Base-by-base conservation (phyloP, 1,140 invertebrate species). In the Nilaparvata lugens region DNA sequence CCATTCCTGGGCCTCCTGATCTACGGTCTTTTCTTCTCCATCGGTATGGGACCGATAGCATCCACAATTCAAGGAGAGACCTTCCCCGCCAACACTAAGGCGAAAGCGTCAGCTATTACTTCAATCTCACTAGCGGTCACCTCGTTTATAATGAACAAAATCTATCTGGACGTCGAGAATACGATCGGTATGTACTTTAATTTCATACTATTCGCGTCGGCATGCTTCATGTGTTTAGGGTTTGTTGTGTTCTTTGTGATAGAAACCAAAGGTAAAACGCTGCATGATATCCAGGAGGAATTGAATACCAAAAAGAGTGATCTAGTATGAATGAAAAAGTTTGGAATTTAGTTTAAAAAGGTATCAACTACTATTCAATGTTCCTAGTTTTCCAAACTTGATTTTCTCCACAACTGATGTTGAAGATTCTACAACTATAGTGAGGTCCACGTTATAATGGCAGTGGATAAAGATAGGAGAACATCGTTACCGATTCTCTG, bases 181-280 rank as follows among this genome's bases (percentile, higher is more conserved):
- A 70, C 75, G 0, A 74, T 91, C 4, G 85, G 85, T 13, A 79
- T 79, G 45, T 82, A 86, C 66, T 80, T 79, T 6, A 83, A 85
- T 2, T 93, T 90, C 75, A 89, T 86, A 79, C 75, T 92, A 19
- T 95, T 95, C 70, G 77, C 83, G 9, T 77, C 78, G 1, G 83
- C 82, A 70, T 87, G 86, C 48, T 74, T 84, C 7, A 25, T 81
- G 0, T 80, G 86, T 43, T 9, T 25, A 18, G 11, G 23, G 1
- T 87, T 84, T 67, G 78, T 81, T 0, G 72, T 86, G 19, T 76
- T 74, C 51, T 77, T 84, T 61, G 78, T 91, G 9, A 87, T 88
- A 0, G 89, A 92, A 74, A 91, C 89, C 0, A 91, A 89, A 74
- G 86, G 86, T 14, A 85, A 87, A 73, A 83, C 80, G 52, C 77